These are phyloP conservation scores for Chymomyza amoena DNA, from an alignment of 2,888 invertebrate genomes.

Conservation along the genomic window DNA sequence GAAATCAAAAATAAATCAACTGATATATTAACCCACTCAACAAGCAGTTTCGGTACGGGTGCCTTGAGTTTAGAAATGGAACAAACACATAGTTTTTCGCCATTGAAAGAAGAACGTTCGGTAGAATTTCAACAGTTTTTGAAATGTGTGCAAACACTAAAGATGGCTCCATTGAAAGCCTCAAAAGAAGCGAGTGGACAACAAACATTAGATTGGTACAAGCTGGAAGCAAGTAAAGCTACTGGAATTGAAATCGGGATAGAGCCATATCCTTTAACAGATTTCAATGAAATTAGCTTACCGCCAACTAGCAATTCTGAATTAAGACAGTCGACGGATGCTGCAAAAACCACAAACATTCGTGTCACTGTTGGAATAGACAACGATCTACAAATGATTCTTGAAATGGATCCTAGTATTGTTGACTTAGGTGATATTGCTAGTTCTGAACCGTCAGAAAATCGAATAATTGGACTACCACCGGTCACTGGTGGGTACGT, in stretches of 20 bases:
- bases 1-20: background rate
- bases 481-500: slow-evolving; percentile 77
- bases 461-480: slow-evolving; percentile 70
- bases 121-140: slow-evolving; percentile 72
- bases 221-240: background rate
- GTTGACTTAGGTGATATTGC: slow-evolving; percentile 79
- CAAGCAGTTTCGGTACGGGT: background rate
- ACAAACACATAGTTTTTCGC: slow-evolving; percentile 8
- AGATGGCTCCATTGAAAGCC: slow-evolving; percentile 52
- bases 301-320: background rate
- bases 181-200: background rate
- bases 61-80: background rate
- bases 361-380: slow-evolving; percentile 81
- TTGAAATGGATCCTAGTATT: slow-evolving; percentile 83
- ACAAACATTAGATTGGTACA: background rate
- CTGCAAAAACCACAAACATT: slow-evolving; percentile 68
- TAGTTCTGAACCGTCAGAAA: slow-evolving; percentile 52
- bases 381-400: slow-evolving; percentile 82
- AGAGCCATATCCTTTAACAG: slow-evolving; percentile 61
- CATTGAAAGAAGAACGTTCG: slow-evolving; percentile 31
- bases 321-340: slow-evolving; percentile 11
- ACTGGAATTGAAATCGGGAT: slow-evolving; percentile 64
- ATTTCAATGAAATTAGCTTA: slow-evolving; percentile 36
- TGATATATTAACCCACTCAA: background rate
- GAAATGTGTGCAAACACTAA: slow-evolving; percentile 62